Evolutionary conservation across 2,888 invertebrate species (phyloP).

Genomic region (Conops quadrifasciatus): DNA sequence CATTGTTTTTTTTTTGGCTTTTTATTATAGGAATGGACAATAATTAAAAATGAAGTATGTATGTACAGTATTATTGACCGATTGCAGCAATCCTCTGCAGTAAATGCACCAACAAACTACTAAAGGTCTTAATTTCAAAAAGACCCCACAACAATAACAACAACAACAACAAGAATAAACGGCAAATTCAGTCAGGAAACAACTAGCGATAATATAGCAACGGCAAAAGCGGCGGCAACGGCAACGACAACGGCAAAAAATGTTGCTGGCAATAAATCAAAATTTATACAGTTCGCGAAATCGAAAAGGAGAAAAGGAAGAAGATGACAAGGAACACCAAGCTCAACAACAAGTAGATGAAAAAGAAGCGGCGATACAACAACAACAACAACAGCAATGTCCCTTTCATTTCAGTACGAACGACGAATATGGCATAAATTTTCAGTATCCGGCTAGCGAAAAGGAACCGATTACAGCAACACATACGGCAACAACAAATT

Average conservation of each 20-base stretch:
- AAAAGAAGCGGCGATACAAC: too few species aligned
- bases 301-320: constrained; percentile 45
- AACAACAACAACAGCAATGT: neutral
- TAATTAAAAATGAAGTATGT: too few species aligned
- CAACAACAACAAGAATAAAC: too few species aligned
- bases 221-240: too few species aligned
- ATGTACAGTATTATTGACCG: too few species aligned
- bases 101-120: too few species aligned
- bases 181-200: constrained; percentile 10
- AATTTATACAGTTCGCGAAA: constrained; percentile 50
- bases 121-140: too few species aligned
- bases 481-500: constrained; percentile 10
- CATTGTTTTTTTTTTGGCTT: too few species aligned
- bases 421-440: constrained; percentile 38
- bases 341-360: too few species aligned
- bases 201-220: constrained; percentile 10
- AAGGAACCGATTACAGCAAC: constrained; percentile 22
- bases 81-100: too few species aligned
- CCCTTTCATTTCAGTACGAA: constrained; percentile 21
- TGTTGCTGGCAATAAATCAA: constrained; percentile 60
- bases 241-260: too few species aligned
- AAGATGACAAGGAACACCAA: constrained; percentile 36
- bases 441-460: constrained; percentile 40
- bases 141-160: constrained; percentile 28
- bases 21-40: too few species aligned